Evolutionary conservation across 2,797 vertebrate genomes (phyloP).

Genomic region (Pithecia hirsuta): DNA sequence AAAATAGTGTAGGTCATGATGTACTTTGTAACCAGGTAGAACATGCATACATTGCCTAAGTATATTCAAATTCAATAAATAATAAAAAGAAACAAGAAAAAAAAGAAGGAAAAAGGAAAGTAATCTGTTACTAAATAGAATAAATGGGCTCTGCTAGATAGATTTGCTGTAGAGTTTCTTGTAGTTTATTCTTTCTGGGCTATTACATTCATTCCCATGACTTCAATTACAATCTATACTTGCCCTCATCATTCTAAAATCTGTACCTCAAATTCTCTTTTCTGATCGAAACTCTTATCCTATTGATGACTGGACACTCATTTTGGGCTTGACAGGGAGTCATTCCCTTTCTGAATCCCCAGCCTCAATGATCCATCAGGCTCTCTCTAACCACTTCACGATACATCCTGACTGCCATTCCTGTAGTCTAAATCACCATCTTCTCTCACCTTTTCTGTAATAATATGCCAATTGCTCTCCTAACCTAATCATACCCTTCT

Average conservation of each 20-base stretch:
- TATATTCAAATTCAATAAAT: not conserved
- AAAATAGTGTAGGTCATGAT: not conserved
- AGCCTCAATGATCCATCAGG: not conserved
- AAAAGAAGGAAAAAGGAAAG: not conserved
- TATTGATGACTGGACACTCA: not conserved
- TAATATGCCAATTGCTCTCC: not conserved
- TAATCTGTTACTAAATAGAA: not conserved
- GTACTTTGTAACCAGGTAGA: not conserved
- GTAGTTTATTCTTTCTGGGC: not conserved
- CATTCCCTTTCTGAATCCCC: not conserved
- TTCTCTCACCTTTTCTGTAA: not conserved
- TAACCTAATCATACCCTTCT: not conserved
- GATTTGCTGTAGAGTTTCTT: not conserved
- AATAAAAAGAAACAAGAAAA: not conserved
- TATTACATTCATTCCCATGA: not conserved
- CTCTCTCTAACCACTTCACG: not conserved
- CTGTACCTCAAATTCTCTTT: not conserved
- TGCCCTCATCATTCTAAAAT: not conserved
- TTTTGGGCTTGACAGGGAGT: not conserved
- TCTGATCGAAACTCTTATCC: not conserved
- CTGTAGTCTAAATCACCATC: not conserved
- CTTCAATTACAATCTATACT: not conserved
- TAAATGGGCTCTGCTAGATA: not conserved
- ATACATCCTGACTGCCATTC: too few relatives aligned
- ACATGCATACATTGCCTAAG: not conserved